A percentile compares a stretch with the other conserved stretches of the same genome.
These are phyloP conservation scores for Marmota flaviventris DNA, from an alignment of 2,113 vertebrate species.

Conservation along the genomic window DNA sequence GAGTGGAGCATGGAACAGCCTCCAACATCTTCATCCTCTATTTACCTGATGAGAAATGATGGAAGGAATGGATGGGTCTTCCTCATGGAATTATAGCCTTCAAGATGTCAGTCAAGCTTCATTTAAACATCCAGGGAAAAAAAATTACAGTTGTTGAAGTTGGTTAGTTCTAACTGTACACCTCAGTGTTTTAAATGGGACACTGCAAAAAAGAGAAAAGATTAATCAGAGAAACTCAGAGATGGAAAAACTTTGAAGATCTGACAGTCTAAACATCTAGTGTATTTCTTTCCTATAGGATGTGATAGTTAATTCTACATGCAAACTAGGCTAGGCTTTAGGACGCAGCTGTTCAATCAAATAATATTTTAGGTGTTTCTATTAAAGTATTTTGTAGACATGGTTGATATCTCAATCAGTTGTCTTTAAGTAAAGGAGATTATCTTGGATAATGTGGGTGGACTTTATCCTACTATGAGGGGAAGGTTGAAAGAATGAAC, in stretches of 20 bases:
- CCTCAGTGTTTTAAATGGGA: not conserved
- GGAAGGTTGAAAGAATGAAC: not conserved
- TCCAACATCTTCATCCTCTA: not conserved
- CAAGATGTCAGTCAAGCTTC: not conserved
- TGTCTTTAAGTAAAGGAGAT: not conserved
- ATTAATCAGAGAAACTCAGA: not conserved
- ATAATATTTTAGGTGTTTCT: not conserved
- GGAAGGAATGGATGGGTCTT: not conserved
- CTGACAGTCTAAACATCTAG: too few relatives aligned
- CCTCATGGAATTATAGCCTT: not conserved
- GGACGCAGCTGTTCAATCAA: not conserved
- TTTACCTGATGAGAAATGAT: not conserved
- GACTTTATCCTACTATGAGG: not conserved
- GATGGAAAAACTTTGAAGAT: not conserved
- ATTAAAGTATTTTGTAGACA: not conserved
- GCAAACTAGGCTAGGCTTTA: not conserved
- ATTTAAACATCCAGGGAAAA: not conserved
- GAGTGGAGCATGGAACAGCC: too few relatives aligned
- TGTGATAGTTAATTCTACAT: not conserved
- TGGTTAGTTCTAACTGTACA: not conserved
- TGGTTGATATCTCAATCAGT: not conserved
- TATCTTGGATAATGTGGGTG: not conserved
- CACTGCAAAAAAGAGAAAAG: not conserved
- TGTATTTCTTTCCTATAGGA: not conserved
- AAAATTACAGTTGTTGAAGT: not conserved